Evolutionary conservation across 2,888 invertebrate genomes (phyloP).

Genomic region (Dyspetes luteomarginatus): DNA sequence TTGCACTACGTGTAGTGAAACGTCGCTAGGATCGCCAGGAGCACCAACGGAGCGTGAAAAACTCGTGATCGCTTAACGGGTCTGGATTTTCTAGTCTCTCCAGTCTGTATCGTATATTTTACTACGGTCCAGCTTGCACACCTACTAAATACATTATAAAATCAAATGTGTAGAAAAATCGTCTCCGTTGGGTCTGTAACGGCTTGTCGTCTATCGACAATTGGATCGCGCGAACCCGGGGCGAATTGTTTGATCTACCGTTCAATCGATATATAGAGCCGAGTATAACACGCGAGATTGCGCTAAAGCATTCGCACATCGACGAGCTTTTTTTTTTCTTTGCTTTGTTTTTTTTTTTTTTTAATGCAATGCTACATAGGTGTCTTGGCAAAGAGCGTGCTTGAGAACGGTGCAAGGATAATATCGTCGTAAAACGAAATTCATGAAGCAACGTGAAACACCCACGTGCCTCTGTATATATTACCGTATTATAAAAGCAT

Average conservation of each 20-base stretch:
- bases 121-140: background rate
- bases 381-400: slow-evolving; percentile 3
- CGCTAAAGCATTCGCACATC: too few species aligned
- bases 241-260: background rate
- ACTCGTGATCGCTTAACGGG: slow-evolving; percentile 71
- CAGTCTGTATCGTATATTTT: slow-evolving; percentile 66
- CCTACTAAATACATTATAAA: background rate
- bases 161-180: background rate
- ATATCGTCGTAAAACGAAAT: slow-evolving; percentile 48
- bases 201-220: background rate
- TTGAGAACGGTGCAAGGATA: slow-evolving; percentile 25
- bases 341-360: too few species aligned
- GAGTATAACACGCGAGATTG: too few species aligned
- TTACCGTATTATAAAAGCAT: slow-evolving; percentile 12
- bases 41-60: slow-evolving; percentile 75
- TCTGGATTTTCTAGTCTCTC: slow-evolving; percentile 52
- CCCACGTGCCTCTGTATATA: slow-evolving; percentile 3
- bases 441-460: slow-evolving; percentile 3
- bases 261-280: too few species aligned
- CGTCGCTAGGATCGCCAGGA: slow-evolving; percentile 2
- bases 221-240: background rate
- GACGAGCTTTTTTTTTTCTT: slow-evolving; percentile 31
- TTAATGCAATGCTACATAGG: too few species aligned
- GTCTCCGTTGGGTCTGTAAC: background rate
- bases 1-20: background rate